These are phyloP conservation scores for Gobionotothen gibberifrons DNA, from an alignment of 2,797 vertebrate species.

Conservation along the genomic window DNA sequence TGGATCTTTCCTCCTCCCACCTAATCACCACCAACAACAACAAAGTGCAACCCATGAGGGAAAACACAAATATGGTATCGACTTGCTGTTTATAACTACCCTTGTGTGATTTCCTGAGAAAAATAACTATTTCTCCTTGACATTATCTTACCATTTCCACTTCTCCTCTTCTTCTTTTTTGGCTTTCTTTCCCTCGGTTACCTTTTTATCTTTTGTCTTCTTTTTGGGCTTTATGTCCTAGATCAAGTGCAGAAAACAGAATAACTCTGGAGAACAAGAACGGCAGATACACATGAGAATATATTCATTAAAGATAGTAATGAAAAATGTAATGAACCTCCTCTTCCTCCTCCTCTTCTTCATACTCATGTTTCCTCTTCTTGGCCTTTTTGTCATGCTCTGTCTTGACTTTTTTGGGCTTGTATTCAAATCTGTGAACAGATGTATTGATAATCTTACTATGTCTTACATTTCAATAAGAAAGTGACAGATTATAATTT, in stretches of 20 bases:
- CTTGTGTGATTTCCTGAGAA: slow-evolving; percentile 21
- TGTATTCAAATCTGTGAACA: slow-evolving; percentile 88
- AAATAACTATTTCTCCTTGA: slow-evolving; percentile 18
- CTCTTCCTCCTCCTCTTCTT: slow-evolving; percentile 86
- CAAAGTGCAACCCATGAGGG: slow-evolving; percentile 8
- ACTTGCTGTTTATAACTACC: not conserved
- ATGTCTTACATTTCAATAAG: not conserved
- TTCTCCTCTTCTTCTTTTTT: slow-evolving; percentile 97
- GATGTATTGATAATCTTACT: not conserved
- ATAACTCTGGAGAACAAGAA: slow-evolving; percentile 6
- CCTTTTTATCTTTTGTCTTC: slow-evolving; percentile 91
- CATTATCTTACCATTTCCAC: slow-evolving; percentile 91
- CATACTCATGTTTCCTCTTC: slow-evolving; percentile 92
- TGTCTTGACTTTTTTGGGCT: slow-evolving; percentile 92
- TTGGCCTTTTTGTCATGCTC: slow-evolving; percentile 94
- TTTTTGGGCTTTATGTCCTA: slow-evolving; percentile 93
- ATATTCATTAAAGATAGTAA: not conserved
- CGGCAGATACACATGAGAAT: not conserved
- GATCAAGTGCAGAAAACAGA: slow-evolving; percentile 28
- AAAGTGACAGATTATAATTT: not conserved
- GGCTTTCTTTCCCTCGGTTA: slow-evolving; percentile 87
- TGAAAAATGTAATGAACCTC: slow-evolving; percentile 65
- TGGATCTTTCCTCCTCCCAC: slow-evolving; percentile 96
- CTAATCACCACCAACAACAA: slow-evolving; percentile 72
- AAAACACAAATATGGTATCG: slow-evolving; percentile 5